Base-by-base conservation (phyloP, 2,113 vertebrate species). In the Limanda limanda region DNA sequence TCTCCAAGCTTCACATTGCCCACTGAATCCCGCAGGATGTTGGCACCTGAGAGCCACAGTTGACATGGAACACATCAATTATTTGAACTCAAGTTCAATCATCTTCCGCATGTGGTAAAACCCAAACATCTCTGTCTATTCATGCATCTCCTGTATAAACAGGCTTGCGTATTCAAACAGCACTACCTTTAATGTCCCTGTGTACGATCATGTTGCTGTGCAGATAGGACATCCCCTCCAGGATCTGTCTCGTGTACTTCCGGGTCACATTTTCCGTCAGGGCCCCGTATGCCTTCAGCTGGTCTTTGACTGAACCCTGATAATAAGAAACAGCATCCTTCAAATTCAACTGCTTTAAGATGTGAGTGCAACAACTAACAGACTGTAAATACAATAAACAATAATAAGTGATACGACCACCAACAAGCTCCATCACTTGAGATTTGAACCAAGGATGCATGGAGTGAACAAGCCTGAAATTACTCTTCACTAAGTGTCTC, bases 121-220 rank as follows among this genome's bases (percentile, higher is more conserved):
- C 42, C 37, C 42, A 62, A 40, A 47, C 15, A 17, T 47, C 8
- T 24, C 52, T 9, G 15, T 27, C 45, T 17, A 61, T 61, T 76
- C 20, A 54, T 31, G 48, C 42, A 54, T 71, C 6, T 10, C 2
- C 7, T 7, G 15, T 60, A 5, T n/a, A 20, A 58, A 58, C 35
- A 21, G 47, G 68, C 20, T 18, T 52, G 37, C 18, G 2, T 48
- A 56, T 56, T 25, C 3, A 5, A 42, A 67, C 47, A 20, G 51
- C n/a, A 3, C 5, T 82, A 98, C 97, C 97, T 93, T 98, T 98
- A 81, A 98, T 98, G 94, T 98, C 97, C 75, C 97, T 94, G 92
- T 99, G 97, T 81, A 99, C 97, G 17, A 99, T 99, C 97, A 99
- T 99, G 93, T 99, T 99, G 94, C 97, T 97, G 89, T 99, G 97